Conservation (phyloP, 2,888 invertebrate species). For the Quadroppia sp. region DNA sequence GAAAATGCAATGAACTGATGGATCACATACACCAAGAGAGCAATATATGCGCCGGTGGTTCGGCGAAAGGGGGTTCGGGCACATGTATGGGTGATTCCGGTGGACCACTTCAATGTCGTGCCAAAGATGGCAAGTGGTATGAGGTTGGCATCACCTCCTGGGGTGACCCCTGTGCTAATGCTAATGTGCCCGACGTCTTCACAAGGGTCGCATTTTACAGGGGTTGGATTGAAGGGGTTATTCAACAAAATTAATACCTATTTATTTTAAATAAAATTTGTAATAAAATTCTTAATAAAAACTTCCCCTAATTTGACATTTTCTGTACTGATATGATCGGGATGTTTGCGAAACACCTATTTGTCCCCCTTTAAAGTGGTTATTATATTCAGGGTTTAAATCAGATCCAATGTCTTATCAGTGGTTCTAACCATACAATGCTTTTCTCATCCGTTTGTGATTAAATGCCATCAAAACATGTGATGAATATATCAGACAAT, state of each 20-base stretch:
- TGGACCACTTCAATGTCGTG: conserved; percentile 26
- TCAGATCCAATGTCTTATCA: no score
- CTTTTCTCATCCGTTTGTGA: no score
- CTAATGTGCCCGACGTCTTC: conserved; percentile 26
- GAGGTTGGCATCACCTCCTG: conserved; percentile 34
- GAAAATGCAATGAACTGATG: background rate
- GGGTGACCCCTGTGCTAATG: conserved; percentile 30
- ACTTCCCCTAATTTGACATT: no score
- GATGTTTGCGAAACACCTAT: no score
- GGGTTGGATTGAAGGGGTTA: conserved; percentile 32
- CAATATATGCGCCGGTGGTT: conserved; percentile 35
- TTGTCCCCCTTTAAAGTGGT: no score
- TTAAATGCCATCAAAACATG: no score
- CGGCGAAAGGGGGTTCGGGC: conserved; percentile 44
- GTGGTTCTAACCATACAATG: no score
- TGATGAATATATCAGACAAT: no score
- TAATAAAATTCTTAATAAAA: no score
- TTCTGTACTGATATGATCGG: no score
- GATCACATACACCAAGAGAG: background rate
- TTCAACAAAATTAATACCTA: background rate
- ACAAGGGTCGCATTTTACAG: conserved; percentile 2
- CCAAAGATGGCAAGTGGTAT: conserved; percentile 7
- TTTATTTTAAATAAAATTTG: no score
- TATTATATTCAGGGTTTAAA: no score
- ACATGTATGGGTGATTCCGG: conserved; percentile 45